phyloP scores from a whole-genome alignment of 2,797 vertebrate genomes.

The Brachymystax lenok region DNA sequence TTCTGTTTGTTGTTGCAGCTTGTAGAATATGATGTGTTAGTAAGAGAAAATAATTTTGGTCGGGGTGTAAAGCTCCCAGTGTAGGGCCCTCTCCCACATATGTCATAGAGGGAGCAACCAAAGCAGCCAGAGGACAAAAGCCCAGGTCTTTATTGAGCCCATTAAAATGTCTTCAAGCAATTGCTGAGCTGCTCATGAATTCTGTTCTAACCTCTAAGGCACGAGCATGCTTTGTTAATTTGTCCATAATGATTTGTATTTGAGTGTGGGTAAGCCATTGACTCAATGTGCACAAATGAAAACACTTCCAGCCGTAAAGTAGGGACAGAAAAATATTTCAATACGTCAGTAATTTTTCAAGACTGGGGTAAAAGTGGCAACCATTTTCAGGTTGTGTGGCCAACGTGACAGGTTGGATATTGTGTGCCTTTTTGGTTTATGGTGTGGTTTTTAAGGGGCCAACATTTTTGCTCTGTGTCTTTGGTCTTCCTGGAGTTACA shows the following conservation, averaged over 20 bases:
- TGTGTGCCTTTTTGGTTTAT: slow-evolving; percentile 13
- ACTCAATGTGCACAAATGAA: slow-evolving; percentile 60
- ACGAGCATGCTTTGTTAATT: slow-evolving; percentile 52
- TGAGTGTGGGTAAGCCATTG: slow-evolving; percentile 41
- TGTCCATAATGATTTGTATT: slow-evolving; percentile 56
- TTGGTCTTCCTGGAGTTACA: background rate
- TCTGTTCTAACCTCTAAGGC: slow-evolving; percentile 30
- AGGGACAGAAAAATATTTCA: slow-evolving; percentile 65
- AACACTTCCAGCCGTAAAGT: slow-evolving; percentile 55
- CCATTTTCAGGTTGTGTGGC: slow-evolving; percentile 39
- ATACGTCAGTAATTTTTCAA: slow-evolving; percentile 58
- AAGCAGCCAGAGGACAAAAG: slow-evolving; percentile 35
- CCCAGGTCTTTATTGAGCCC: slow-evolving; percentile 38
- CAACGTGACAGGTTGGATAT: slow-evolving; percentile 26
- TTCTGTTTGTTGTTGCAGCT: slow-evolving; percentile 51
- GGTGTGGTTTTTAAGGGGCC: slow-evolving; percentile 20
- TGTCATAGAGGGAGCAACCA: slow-evolving; percentile 30
- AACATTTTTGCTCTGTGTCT: background rate
- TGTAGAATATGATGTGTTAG: slow-evolving; percentile 48
- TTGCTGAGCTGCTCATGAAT: slow-evolving; percentile 29
- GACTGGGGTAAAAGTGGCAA: slow-evolving; percentile 40
- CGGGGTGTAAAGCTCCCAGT: slow-evolving; percentile 21
- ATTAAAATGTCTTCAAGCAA: slow-evolving; percentile 45
- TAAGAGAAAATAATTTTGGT: slow-evolving; percentile 26
- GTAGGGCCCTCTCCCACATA: slow-evolving; percentile 28